phyloP scores from a whole-genome alignment of 2,113 vertebrate genomes.

The Regulus satrapa region DNA sequence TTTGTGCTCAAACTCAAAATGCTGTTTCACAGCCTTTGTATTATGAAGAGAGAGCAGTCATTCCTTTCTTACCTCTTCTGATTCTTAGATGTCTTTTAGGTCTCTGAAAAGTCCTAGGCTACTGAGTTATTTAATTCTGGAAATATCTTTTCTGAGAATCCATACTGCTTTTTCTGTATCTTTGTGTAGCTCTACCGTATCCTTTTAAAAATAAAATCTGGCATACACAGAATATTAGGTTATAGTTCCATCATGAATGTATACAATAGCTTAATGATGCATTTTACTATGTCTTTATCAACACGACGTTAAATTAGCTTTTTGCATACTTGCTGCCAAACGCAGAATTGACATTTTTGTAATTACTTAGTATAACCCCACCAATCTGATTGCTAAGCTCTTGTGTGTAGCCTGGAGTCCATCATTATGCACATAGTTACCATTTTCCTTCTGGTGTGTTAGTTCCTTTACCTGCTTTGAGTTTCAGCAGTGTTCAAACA shows the following conservation, averaged over 20 bases:
- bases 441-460: not conserved
- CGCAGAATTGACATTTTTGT: not conserved
- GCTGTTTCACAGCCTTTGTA: not conserved
- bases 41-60: not conserved
- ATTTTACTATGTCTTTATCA: not conserved
- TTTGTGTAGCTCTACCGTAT: not conserved
- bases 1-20: not conserved
- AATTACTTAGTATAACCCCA: not conserved
- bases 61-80: not conserved
- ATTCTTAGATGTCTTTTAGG: not conserved
- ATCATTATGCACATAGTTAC: not conserved
- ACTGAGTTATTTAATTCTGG: not conserved
- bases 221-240: not conserved
- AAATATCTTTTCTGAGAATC: not conserved
- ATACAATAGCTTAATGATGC: not conserved
- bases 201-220: not conserved
- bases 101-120: not conserved
- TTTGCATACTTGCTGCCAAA: not conserved
- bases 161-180: not conserved
- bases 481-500: slow-evolving; percentile 8
- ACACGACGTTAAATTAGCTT: not conserved
- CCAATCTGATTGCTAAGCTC: not conserved
- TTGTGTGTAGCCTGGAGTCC: not conserved
- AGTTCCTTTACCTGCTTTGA: slow-evolving; percentile 19
- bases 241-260: not conserved